Evolutionary conservation across 2,797 vertebrate genomes (phyloP).

Genomic region (Neosilurus mollespiculum): DNA sequence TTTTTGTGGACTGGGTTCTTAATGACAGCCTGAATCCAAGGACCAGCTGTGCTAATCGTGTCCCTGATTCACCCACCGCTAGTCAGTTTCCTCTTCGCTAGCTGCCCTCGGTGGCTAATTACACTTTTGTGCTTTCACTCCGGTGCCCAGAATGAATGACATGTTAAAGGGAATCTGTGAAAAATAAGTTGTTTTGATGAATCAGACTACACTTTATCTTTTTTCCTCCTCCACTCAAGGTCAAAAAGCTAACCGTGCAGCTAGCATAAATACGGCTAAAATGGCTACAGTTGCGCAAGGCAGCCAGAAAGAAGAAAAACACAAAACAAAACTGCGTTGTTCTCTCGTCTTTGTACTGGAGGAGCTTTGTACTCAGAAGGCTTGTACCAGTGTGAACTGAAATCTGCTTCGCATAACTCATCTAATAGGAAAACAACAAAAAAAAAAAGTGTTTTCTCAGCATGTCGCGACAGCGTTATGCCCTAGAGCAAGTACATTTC

Average conservation of each 20-base stretch:
- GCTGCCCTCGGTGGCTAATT: conserved; percentile 34
- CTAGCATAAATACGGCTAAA: neutral
- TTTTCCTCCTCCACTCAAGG: neutral
- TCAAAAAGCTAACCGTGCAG: neutral
- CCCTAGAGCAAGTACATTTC: conserved; percentile 56
- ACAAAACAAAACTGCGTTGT: neutral
- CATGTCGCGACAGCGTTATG: conserved; percentile 55
- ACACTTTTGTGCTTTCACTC: conserved; percentile 16
- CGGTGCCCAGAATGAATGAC: neutral
- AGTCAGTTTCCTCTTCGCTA: conserved; percentile 14
- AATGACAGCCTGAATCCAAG: conserved; percentile 19
- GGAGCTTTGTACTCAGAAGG: neutral
- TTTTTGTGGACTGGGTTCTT: conserved; percentile 1
- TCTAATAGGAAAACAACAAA: conserved; percentile 29
- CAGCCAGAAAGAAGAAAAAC: neutral
- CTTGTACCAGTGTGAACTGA: neutral
- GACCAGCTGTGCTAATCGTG: conserved; percentile 35
- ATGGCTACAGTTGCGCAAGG: neutral
- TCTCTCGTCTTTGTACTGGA: neutral
- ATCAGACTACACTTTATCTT: neutral
- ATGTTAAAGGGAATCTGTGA: neutral
- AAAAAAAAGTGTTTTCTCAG: conserved; percentile 31
- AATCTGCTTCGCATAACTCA: conserved; percentile 50
- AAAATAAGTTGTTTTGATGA: neutral
- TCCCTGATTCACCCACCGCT: conserved; percentile 4